Percentiles rank a stretch among this genome's conserved stretches.
phyloP scores from a whole-genome alignment of 2,113 vertebrate genomes.

The Tricholaema leucomelas region DNA sequence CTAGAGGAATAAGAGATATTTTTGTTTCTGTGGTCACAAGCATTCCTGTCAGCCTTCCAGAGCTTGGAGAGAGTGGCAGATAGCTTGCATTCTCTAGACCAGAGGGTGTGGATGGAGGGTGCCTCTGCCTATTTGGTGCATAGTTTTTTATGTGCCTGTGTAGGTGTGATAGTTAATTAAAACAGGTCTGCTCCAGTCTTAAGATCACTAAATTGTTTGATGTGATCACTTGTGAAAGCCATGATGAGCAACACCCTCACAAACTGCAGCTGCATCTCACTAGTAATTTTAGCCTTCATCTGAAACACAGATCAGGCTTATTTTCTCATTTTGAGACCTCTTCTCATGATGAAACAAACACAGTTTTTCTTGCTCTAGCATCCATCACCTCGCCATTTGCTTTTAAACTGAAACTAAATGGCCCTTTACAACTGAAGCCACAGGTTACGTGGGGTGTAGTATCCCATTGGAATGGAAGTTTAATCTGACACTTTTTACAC shows the following conservation, averaged over 20 bases:
- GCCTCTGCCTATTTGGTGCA: neutral
- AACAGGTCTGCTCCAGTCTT: neutral
- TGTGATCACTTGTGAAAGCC: neutral
- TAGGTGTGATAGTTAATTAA: neutral
- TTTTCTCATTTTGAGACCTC: neutral
- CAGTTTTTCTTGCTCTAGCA: neutral
- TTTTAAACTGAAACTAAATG: neutral
- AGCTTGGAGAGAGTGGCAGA: neutral
- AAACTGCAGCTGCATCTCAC: neutral
- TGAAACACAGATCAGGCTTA: neutral
- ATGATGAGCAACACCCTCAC: neutral
- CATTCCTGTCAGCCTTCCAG: conserved; percentile 1
- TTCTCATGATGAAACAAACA: neutral
- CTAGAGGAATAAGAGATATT: conserved; percentile 50
- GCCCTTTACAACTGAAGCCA: neutral
- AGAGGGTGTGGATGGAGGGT: neutral
- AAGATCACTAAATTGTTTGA: neutral
- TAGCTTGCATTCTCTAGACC: neutral
- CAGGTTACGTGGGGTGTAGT: neutral
- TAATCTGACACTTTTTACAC: neutral
- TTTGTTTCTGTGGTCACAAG: conserved; percentile 15
- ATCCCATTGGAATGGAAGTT: neutral
- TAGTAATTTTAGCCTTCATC: neutral
- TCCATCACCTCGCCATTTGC: neutral
- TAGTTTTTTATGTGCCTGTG: neutral